Conservation (phyloP, 2,888 invertebrate genomes). For the Aphidoletes aphidimyza region DNA sequence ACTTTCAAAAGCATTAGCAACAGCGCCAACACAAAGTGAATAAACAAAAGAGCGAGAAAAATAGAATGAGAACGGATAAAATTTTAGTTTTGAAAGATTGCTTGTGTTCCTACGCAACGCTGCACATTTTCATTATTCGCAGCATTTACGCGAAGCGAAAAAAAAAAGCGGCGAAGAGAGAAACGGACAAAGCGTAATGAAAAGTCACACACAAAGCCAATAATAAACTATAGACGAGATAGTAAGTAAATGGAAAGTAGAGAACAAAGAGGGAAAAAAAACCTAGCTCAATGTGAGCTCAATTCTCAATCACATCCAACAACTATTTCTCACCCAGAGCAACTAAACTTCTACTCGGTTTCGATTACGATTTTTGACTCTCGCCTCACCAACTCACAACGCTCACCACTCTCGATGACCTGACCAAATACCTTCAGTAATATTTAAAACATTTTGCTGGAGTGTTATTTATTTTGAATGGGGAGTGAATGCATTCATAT, state of each 20-base stretch:
- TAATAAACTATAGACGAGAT: constrained; percentile 22
- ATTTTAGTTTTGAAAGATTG: constrained; percentile 33
- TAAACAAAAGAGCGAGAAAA: constrained; percentile 14
- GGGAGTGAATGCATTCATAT: neutral
- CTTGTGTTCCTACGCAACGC: neutral
- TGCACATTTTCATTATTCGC: constrained; percentile 28
- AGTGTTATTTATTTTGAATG: neutral
- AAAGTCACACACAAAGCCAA: neutral
- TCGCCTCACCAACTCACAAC: neutral
- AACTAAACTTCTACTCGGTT: neutral
- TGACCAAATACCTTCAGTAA: constrained; percentile 37
- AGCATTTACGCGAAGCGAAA: neutral
- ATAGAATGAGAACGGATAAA: too few relatives aligned
- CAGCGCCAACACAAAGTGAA: constrained; percentile 4
- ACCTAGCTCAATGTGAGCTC: neutral
- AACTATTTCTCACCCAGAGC: neutral
- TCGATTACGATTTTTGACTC: too few relatives aligned
- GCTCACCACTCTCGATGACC: neutral
- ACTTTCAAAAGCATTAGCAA: neutral
- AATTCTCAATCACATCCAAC: constrained; percentile 36
- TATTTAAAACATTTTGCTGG: constrained; percentile 28
- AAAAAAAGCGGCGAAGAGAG: too few relatives aligned
- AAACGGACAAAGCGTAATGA: neutral
- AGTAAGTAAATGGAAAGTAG: too few relatives aligned
- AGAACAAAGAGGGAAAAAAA: neutral